Evolutionary conservation across 1,140 invertebrate genomes (phyloP).

Genomic region (Pseudomyrmex pallidus): DNA sequence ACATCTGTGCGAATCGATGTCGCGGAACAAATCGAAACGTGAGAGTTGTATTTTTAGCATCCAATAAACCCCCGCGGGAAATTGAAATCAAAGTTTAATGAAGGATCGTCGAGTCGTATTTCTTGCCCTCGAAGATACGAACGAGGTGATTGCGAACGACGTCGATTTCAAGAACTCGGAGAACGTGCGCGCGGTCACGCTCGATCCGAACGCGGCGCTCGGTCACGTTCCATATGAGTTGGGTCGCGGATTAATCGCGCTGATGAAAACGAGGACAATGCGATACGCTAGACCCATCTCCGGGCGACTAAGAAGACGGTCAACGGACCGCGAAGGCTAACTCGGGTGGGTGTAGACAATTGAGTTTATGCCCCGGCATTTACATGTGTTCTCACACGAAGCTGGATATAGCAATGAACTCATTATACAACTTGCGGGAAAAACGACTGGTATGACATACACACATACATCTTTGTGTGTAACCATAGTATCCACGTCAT

Average conservation of each 20-base stretch:
- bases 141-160: not conserved
- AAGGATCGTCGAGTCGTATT: not conserved
- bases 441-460: too few species aligned
- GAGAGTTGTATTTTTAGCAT: slow-evolving; percentile 6
- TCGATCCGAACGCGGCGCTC: not conserved
- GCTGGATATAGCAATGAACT: slow-evolving; percentile 29
- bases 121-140: not conserved
- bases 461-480: too few species aligned
- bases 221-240: slow-evolving; percentile 19
- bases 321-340: slow-evolving; percentile 51
- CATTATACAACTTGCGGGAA: not conserved
- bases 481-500: not conserved
- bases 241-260: slow-evolving; percentile 31
- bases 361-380: slow-evolving; percentile 54
- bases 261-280: slow-evolving; percentile 68
- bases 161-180: slow-evolving; percentile 4
- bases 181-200: not conserved
- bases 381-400: slow-evolving; percentile 30
- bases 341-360: slow-evolving; percentile 66
- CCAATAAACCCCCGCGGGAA: not conserved
- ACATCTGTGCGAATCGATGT: not conserved
- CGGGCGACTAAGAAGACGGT: slow-evolving; percentile 55
- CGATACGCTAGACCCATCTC: slow-evolving; percentile 53
- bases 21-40: not conserved
- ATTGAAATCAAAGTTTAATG: slow-evolving; percentile 46